Conservation (phyloP, 2,113 vertebrate species). For the Rhea americana region DNA sequence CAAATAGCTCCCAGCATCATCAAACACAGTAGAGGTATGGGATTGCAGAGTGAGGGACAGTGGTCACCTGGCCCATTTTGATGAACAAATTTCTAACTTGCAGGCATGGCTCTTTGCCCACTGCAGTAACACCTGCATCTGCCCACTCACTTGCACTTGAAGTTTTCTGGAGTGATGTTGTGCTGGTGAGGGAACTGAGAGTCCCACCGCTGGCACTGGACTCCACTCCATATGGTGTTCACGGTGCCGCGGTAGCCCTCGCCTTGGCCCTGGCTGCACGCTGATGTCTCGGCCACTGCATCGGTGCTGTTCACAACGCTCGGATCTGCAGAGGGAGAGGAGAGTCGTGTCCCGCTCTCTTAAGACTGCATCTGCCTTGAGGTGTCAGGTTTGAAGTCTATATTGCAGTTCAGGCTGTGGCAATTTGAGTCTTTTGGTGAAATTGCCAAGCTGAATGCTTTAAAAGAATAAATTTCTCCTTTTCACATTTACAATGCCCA, state of each 20-base stretch:
- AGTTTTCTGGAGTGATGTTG: conserved; percentile 88
- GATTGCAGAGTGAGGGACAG: background rate
- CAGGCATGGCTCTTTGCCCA: background rate
- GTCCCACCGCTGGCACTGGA: conserved; percentile 92
- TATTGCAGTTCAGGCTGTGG: background rate
- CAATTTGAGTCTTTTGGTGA: background rate
- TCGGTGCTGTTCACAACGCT: conserved; percentile 61
- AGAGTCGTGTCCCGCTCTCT: background rate
- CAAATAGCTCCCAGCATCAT: background rate
- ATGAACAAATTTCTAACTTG: background rate
- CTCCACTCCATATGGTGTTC: conserved; percentile 84
- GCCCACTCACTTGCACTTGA: conserved; percentile 94
- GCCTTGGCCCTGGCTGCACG: conserved; percentile 86
- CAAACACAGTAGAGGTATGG: background rate
- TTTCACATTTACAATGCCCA: background rate
- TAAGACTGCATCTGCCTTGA: background rate
- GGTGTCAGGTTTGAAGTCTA: background rate
- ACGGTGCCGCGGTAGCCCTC: conserved; percentile 87
- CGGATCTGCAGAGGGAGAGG: conserved; percentile 67
- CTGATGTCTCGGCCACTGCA: conserved; percentile 76
- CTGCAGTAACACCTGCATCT: background rate
- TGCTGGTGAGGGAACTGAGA: conserved; percentile 93
- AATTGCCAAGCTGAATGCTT: background rate
- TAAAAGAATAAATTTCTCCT: background rate
- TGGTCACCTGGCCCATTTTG: background rate